Percentiles rank a stretch among this genome's conserved stretches.
phyloP scores from a whole-genome alignment of 2,888 invertebrate genomes.

The Erpobdella octoculata region DNA sequence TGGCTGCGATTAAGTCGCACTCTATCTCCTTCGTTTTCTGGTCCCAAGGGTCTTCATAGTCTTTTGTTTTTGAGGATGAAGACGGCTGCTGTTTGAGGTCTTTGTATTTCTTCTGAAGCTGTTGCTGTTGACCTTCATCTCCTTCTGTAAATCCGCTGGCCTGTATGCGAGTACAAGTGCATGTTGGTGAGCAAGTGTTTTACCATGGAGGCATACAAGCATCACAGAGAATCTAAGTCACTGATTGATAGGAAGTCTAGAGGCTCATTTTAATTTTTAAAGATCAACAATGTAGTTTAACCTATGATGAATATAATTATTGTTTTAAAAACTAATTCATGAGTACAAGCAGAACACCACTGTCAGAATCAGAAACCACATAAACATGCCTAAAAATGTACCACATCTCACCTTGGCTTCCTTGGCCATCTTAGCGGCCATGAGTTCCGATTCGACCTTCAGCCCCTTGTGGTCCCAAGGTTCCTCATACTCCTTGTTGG shows the following conservation, averaged over 20 bases:
- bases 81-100: neutral
- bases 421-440: slow-evolving; percentile 28
- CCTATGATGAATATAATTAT: too few relatives aligned
- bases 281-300: too few relatives aligned
- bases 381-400: neutral
- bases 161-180: neutral
- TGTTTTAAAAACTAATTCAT: too few relatives aligned
- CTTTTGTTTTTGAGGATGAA: slow-evolving; percentile 29
- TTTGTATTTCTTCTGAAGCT: slow-evolving; percentile 12
- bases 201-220: too few relatives aligned
- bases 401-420: slow-evolving; percentile 14
- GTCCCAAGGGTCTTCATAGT: slow-evolving; percentile 40
- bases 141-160: neutral
- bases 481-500: slow-evolving; percentile 29
- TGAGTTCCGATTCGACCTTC: slow-evolving; percentile 18
- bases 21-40: slow-evolving; percentile 35
- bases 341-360: neutral
- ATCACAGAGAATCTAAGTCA: too few relatives aligned
- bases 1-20: slow-evolving; percentile 24
- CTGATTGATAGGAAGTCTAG: too few relatives aligned
- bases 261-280: too few relatives aligned
- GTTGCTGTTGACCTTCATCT: neutral
- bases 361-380: neutral
- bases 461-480: slow-evolving; percentile 31
- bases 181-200: too few relatives aligned